These are phyloP conservation scores for Percopsis omiscomaycus DNA, from an alignment of 2,797 vertebrate genomes.

Conservation along the genomic window DNA sequence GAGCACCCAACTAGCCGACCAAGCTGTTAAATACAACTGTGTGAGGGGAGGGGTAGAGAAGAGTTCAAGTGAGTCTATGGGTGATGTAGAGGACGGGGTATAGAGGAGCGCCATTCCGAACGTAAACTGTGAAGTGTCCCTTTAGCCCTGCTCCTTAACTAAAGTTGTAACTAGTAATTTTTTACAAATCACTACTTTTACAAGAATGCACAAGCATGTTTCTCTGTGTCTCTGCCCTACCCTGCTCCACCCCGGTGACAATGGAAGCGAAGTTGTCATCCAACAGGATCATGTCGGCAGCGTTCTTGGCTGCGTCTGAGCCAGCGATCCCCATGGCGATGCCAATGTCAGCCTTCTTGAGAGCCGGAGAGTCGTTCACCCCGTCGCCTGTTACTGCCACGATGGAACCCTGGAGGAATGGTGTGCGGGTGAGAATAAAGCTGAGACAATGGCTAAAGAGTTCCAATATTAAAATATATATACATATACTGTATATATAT, in stretches of 20 bases:
- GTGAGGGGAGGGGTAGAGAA: too few species aligned
- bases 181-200: too few species aligned
- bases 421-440: constrained; percentile 19
- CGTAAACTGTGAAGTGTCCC: too few species aligned
- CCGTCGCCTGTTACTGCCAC: constrained; percentile 87
- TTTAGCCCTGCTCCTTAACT: too few species aligned
- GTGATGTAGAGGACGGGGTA: too few species aligned
- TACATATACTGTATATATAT: background rate
- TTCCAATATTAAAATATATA: background rate
- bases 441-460: background rate
- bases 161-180: too few species aligned
- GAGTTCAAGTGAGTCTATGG: too few species aligned
- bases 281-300: constrained; percentile 86
- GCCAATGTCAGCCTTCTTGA: constrained; percentile 85
- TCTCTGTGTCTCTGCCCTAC: constrained; percentile 27
- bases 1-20: too few species aligned
- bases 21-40: too few species aligned
- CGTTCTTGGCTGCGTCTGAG: constrained; percentile 86
- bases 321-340: constrained; percentile 88
- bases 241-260: constrained; percentile 87
- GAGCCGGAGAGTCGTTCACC: constrained; percentile 84
- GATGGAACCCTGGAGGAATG: constrained; percentile 80
- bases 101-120: too few species aligned
- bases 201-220: too few species aligned
- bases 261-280: constrained; percentile 88